Evolutionary conservation across 2,888 invertebrate genomes (phyloP), one percentile per base, ranked within the genome.

Genomic region (Microplitis manilae): DNA sequence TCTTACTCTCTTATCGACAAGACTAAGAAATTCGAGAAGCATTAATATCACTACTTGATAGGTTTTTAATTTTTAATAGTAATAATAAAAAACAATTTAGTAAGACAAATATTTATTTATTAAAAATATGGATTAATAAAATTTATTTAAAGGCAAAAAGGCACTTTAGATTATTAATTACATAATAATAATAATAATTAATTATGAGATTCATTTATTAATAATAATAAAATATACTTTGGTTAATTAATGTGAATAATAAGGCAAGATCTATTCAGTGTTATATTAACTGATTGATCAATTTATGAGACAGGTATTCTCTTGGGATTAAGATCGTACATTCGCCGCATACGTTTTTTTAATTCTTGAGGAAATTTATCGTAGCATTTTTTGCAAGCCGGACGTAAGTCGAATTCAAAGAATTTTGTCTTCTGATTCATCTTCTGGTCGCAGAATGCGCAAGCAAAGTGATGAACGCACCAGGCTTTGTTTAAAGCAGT

Each of bases 391-490:
- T 99, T 98, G 92, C 99, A 99, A 9, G 97, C 98, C 50, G 99
- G 99, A 87, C 98, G 97, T 91, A 98, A 94, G 91, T 99, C 99
- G 90, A 98, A 97, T 91, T 99, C 99, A 90, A 98, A 99, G 92
- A 99, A 99, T 91, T 99, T 99, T 64, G 98, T 96, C 91, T 98
- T 97, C 83, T 98, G 97, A 88, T 95, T 97, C 93, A 98, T 95
- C 86, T 98, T 96, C 86, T 95, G 95, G 91, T 99, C 99, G 91
- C 99, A 99, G 81, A 98, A 94, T 4, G 97, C 95, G 90, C 99
- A 99, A 72, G 98, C 96, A 91, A 99, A 99, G 91, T 99, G 99
- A 90, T 98, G 96, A 73, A 97, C 97, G 91, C 99, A 99, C 99
- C 99, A 99, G 67, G 98, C 97, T 91, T 99, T 99, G 91, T 99